A percentile compares a stretch with the other conserved stretches of the same genome.
Conservation (phyloP, 53 echinoderm and acorn worm species). For the Mesocentrotus franciscanus region DNA sequence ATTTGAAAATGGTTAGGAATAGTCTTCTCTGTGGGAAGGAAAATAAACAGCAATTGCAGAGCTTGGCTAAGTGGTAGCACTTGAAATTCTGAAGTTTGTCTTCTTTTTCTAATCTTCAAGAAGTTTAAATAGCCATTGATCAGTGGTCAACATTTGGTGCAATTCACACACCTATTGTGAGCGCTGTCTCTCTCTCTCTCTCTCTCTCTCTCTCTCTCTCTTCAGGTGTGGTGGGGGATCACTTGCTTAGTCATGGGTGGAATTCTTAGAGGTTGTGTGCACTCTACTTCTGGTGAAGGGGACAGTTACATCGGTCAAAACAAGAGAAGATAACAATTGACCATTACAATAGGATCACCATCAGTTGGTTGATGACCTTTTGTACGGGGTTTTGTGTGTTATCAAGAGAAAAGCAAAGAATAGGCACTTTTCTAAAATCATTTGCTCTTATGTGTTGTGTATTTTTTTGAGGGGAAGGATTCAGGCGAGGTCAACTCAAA, state of each 20-base stretch:
- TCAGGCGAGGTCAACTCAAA: not conserved
- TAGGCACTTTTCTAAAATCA: not conserved
- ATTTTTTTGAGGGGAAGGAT: not conserved
- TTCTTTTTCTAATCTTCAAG: not conserved
- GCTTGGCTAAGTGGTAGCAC: not conserved
- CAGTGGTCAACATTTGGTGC: not conserved
- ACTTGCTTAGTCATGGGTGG: slow-evolving; percentile 6
- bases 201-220: no score
- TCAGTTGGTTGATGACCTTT: slow-evolving; percentile 37
- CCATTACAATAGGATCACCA: slow-evolving; percentile 28
- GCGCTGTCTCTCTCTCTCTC: not conserved
- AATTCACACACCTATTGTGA: slow-evolving; percentile 24
- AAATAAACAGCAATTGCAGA: not conserved
- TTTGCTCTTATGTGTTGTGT: not conserved
- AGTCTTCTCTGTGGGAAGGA: no score
- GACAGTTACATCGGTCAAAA: slow-evolving; percentile 6
- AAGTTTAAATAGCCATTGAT: slow-evolving; percentile 41
- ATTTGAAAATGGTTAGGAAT: no score
- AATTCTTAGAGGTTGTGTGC: slow-evolving; percentile 5
- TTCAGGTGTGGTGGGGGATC: not conserved
- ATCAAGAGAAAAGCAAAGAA: not conserved
- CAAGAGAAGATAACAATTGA: slow-evolving; percentile 11
- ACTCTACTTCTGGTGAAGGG: slow-evolving; percentile 3
- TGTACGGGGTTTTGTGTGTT: not conserved
- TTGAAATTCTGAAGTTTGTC: slow-evolving; percentile 3